Conservation (phyloP, 2,113 vertebrate species). For the Recurvirostra avosetta region DNA sequence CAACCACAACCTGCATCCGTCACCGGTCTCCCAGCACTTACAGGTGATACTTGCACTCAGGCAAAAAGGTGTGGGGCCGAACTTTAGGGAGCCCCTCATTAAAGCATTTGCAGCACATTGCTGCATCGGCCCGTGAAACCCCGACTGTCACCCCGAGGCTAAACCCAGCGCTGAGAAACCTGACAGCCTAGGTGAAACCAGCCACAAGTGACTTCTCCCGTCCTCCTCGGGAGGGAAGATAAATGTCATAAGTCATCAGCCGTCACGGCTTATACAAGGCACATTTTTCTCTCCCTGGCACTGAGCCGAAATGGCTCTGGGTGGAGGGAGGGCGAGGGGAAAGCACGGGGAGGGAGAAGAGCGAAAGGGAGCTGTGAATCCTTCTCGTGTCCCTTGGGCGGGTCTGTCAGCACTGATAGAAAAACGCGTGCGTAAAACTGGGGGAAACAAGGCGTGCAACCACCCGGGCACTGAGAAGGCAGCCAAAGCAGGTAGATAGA, state of each 20-base stretch:
- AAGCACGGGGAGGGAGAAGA: background rate
- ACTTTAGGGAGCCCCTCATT: background rate
- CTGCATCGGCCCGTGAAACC: background rate
- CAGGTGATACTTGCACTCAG: background rate
- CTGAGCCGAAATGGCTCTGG: background rate
- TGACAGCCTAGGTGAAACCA: conserved; percentile 42
- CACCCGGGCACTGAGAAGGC: background rate
- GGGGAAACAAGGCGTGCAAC: background rate
- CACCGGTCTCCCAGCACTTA: rapidly evolving
- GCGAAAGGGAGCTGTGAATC: background rate
- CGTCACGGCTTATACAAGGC: background rate
- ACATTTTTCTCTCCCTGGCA: conserved; percentile 8
- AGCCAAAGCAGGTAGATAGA: background rate
- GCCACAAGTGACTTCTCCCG: conserved; percentile 10
- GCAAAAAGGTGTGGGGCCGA: background rate
- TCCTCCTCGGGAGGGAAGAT: conserved; percentile 39
- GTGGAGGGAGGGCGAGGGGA: background rate
- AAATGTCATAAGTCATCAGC: conserved; percentile 63
- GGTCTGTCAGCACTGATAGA: background rate
- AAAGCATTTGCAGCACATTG: background rate
- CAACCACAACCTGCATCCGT: background rate
- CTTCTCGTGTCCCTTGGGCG: background rate
- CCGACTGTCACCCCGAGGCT: background rate
- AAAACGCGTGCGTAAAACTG: background rate
- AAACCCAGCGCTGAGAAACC: background rate